Percentiles rank a stretch among this genome's conserved stretches.
phyloP scores from a whole-genome alignment of 2,888 invertebrate genomes.

The Tetranychus truncatus region DNA sequence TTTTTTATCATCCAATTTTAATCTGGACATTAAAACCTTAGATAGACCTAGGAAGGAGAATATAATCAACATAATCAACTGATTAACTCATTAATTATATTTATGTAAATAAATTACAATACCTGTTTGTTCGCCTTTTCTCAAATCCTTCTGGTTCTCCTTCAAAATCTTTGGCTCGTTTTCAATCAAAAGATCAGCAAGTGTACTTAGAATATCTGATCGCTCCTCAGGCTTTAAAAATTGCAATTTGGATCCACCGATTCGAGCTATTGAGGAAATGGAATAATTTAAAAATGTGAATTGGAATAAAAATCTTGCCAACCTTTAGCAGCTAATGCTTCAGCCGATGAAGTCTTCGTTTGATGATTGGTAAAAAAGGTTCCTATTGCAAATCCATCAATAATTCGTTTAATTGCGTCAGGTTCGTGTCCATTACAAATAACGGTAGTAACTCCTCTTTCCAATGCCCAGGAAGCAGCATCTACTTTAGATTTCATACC shows the following conservation, averaged over 20 bases:
- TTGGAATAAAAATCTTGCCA: neutral
- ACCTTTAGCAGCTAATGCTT: conserved; percentile 83
- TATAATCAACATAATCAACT: neutral
- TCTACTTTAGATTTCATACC: conserved; percentile 90
- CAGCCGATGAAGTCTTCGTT: conserved; percentile 51
- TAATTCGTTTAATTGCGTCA: conserved; percentile 76
- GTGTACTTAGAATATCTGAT: conserved; percentile 60
- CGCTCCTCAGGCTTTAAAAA: conserved; percentile 58
- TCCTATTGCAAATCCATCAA: conserved; percentile 81
- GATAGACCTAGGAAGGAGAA: conserved; percentile 42
- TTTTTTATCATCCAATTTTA: conserved; percentile 64
- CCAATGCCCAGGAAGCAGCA: conserved; percentile 77
- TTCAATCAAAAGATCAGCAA: conserved; percentile 66
- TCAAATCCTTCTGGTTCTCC: conserved; percentile 72
- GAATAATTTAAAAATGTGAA: too few species aligned
- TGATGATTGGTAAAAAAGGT: conserved; percentile 80
- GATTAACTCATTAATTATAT: neutral
- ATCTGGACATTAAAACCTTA: conserved; percentile 58
- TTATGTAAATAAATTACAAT: neutral
- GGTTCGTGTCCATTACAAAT: conserved; percentile 94
- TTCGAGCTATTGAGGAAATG: conserved; percentile 48
- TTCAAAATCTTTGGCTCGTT: conserved; percentile 64
- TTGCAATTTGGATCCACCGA: conserved; percentile 65
- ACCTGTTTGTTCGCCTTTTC: conserved; percentile 45
- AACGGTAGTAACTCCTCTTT: conserved; percentile 63